These are phyloP conservation scores for Catocala sponsa DNA, from an alignment of 2,888 invertebrate genomes.

Conservation along the genomic window DNA sequence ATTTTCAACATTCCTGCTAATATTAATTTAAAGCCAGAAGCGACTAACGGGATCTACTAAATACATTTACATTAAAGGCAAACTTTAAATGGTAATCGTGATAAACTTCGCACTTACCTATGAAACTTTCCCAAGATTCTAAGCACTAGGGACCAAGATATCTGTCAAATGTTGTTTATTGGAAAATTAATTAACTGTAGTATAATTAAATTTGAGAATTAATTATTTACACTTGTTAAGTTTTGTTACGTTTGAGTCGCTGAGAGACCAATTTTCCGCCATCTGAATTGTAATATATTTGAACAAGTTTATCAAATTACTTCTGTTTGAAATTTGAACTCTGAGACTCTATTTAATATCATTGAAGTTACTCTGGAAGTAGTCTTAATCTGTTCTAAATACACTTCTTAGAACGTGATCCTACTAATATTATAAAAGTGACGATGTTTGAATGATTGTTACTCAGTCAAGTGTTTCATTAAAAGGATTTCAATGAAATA, in stretches of 20 bases:
- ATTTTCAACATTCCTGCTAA: background rate
- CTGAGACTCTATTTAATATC: conserved; percentile 1
- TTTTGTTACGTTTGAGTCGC: conserved; percentile 6
- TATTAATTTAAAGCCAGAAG: background rate
- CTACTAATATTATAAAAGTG: too few species aligned
- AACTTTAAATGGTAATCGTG: conserved; percentile 31
- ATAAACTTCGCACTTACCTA: conserved; percentile 12
- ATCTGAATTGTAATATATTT: conserved; percentile 4
- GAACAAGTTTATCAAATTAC: background rate
- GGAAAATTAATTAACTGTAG: conserved; percentile 12
- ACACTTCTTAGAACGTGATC: too few species aligned
- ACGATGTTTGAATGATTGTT: too few species aligned
- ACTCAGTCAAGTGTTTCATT: too few species aligned
- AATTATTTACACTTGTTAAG: conserved; percentile 14
- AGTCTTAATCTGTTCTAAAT: background rate
- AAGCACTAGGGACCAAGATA: conserved; percentile 24
- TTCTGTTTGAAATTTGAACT: background rate
- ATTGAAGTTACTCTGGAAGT: background rate
- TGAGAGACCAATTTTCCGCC: background rate
- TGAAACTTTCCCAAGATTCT: conserved; percentile 8
- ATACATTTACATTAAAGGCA: background rate
- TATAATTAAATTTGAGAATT: conserved; percentile 8
- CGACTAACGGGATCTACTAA: conserved; percentile 6
- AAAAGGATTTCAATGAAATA: too few species aligned
- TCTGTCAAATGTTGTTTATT: conserved; percentile 26